Percentiles rank a stretch among this genome's conserved stretches.
These are phyloP conservation scores for Penaeus chinensis DNA, from an alignment of 1,140 invertebrate species.

Conservation along the genomic window DNA sequence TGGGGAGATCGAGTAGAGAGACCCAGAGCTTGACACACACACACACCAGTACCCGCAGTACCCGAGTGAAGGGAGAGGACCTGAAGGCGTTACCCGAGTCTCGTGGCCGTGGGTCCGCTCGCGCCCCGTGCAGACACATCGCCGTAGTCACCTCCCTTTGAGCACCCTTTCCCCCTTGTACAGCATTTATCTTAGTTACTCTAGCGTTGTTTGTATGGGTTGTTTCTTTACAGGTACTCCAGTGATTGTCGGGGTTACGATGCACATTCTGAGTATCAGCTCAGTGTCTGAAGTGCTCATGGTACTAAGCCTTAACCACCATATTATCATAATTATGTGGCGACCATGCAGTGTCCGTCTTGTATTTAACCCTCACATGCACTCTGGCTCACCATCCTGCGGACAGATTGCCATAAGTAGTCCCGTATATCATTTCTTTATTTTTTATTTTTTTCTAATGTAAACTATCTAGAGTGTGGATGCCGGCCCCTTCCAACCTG, in stretches of 20 bases:
- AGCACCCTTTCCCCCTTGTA: slow-evolving; percentile 42
- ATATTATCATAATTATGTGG: slow-evolving; percentile 62
- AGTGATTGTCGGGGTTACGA: slow-evolving; percentile 96
- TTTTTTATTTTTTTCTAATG: not conserved
- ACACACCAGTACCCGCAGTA: too few relatives aligned
- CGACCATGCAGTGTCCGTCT: slow-evolving; percentile 63
- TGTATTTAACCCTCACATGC: slow-evolving; percentile 45
- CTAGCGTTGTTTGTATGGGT: slow-evolving; percentile 61
- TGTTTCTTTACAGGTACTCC: slow-evolving; percentile 86
- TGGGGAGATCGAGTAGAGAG: not conserved
- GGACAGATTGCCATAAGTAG: slow-evolving; percentile 44
- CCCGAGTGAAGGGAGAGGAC: too few relatives aligned
- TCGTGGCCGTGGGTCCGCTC: too few relatives aligned
- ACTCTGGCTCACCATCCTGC: slow-evolving; percentile 45
- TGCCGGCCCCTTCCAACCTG: slow-evolving; percentile 22
- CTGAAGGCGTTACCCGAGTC: too few relatives aligned
- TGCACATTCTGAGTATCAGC: slow-evolving; percentile 98
- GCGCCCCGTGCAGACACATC: slow-evolving; percentile 30
- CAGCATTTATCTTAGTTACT: slow-evolving; percentile 58
- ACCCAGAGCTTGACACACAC: not conserved
- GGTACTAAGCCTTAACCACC: slow-evolving; percentile 77
- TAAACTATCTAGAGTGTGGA: not conserved
- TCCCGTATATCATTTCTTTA: slow-evolving; percentile 1
- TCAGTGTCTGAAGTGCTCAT: slow-evolving; percentile 98
- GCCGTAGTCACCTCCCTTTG: slow-evolving; percentile 19